These are phyloP conservation scores for Pseudorhombus dupliciocellatus DNA, from an alignment of 2,113 vertebrate species.

Conservation along the genomic window DNA sequence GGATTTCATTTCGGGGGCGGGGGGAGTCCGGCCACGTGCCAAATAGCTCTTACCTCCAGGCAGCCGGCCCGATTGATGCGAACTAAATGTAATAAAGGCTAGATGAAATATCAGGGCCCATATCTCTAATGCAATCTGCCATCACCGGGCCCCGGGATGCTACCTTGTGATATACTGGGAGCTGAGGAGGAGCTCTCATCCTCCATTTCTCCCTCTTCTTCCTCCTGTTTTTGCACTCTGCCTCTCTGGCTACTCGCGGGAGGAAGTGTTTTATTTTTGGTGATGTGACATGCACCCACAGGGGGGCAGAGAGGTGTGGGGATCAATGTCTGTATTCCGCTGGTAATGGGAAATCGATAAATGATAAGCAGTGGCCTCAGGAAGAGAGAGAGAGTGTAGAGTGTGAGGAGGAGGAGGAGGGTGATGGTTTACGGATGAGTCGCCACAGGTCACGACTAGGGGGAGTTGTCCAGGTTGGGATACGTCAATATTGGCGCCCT, in stretches of 20 bases:
- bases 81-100: constrained; percentile 82
- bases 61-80: constrained; percentile 79
- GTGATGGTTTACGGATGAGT: constrained; percentile 41
- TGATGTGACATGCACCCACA: no score
- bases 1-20: constrained; percentile 73
- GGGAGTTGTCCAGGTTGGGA: constrained; percentile 57
- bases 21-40: constrained; percentile 72
- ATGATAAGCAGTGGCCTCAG: constrained; percentile 54
- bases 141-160: constrained; percentile 68
- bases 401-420: constrained; percentile 7
- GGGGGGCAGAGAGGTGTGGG: constrained; percentile 35
- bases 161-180: constrained; percentile 62
- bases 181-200: constrained; percentile 26
- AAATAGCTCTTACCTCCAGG: constrained; percentile 79
- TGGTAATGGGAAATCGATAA: constrained; percentile 76
- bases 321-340: constrained; percentile 71
- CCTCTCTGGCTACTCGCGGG: constrained; percentile 35
- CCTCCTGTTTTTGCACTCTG: constrained; percentile 26
- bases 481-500: constrained; percentile 43
- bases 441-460: constrained; percentile 53
- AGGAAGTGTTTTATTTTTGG: constrained; percentile 67
- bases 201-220: constrained; percentile 8
- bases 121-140: constrained; percentile 81
- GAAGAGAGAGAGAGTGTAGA: constrained; percentile 7
- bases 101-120: constrained; percentile 81